Evolutionary conservation across 2,113 vertebrate genomes (phyloP).

Genomic region (Nanorana parkeri): DNA sequence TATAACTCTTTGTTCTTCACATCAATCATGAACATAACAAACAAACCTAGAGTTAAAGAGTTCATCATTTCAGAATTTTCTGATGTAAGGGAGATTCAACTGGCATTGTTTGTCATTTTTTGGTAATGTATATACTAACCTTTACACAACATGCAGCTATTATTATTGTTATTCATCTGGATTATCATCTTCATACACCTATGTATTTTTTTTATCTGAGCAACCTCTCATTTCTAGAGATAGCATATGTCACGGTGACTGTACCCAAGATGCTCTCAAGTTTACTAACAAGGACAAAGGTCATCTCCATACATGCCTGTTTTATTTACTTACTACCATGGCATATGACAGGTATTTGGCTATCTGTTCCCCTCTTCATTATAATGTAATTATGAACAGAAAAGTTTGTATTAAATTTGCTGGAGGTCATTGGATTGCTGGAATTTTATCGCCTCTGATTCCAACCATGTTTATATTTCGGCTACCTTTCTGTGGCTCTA

Average conservation of each 20-base stretch:
- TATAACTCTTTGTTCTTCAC: neutral
- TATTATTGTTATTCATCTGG: constrained; percentile 20
- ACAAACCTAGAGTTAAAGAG: neutral
- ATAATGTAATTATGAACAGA: no score
- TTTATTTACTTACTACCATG: constrained; percentile 30
- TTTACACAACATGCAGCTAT: constrained; percentile 30
- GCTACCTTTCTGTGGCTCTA: constrained; percentile 13
- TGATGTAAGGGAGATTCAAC: neutral
- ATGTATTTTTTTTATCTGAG: constrained; percentile 46
- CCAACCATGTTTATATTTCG: constrained; percentile 1
- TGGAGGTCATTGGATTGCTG: neutral
- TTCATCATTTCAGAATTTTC: constrained; percentile 30
- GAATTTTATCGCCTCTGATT: constrained; percentile 4
- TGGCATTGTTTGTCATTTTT: constrained; percentile 3
- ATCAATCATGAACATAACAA: constrained; percentile 16
- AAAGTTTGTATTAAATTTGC: constrained; percentile 1
- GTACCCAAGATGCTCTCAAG: constrained; percentile 11
- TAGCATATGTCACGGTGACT: constrained; percentile 23
- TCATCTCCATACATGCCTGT: constrained; percentile 19
- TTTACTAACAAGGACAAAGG: neutral
- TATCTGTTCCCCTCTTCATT: constrained; percentile 43
- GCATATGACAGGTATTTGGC: constrained; percentile 38
- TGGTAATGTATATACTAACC: constrained; percentile 20
- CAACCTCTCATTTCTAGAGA: constrained; percentile 29
- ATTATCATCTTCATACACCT: constrained; percentile 35